Evolutionary conservation across 2,888 invertebrate species (phyloP), one percentile per base, ranked within the genome.

Genomic region (Parasteatoda lunata): DNA sequence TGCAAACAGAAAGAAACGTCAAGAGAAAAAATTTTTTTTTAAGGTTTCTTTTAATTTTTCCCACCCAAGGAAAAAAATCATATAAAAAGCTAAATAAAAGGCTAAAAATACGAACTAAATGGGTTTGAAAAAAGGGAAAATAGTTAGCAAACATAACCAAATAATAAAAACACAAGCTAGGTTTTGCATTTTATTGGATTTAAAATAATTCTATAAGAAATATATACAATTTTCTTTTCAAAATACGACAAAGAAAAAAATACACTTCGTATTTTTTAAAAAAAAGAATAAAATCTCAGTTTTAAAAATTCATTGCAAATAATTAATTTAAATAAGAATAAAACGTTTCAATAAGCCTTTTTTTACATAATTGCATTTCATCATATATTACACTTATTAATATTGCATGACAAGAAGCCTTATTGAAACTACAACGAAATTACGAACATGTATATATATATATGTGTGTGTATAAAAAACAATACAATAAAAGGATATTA

Each of bases 171-270:
- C 73, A 65, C 65, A 59, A 54, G 59, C 59, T 70, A 66, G 51
- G 59, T 75, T 75, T 75, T 73, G 68, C 48, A 75, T 81, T 81
- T 81, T 81, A 81, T 81, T 81, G 75, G 59, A 69, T 81, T 73
- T 81, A 81, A 81, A 75, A 81, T 81, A 81, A 69, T 75, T 81
- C 69, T 68, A 68, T 73, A 75, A 51, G 65, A 68, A 81, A 69
- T 66, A 75, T 75, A 75, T 48, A 75, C 75, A 73, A 81, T 54
- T 81, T 73, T 75, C 6, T 75, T 81, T 75, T 75, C 54, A 75
- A 81, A 77, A 77, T 52, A 81, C 75, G 30, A 52, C n/a, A 68
- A 69, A 49, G 69, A 69, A 81, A 81, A 80, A 81, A 48, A 81
- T 15, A 81, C 52, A 81, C 45, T 68, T 30, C 72, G 73, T 81